These are phyloP conservation scores for Sebastes steindachneri DNA, from an alignment of 2,797 vertebrate genomes.

Conservation along the genomic window DNA sequence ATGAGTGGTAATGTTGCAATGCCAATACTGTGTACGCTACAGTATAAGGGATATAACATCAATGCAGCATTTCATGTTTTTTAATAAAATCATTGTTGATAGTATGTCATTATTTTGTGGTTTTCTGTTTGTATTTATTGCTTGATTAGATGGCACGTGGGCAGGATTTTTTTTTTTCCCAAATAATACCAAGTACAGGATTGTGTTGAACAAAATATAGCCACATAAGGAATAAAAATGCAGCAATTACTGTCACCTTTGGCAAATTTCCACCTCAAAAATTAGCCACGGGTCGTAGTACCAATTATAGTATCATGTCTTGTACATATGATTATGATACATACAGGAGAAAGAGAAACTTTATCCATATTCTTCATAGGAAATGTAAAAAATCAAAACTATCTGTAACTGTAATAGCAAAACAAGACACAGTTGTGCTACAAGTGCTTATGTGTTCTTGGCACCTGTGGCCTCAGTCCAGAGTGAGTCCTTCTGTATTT, in stretches of 20 bases:
- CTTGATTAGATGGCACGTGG: conserved; percentile 84
- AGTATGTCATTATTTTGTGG: conserved; percentile 39
- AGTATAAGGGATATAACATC: conserved; percentile 70
- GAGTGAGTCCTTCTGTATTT: conserved; percentile 70
- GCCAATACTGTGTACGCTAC: conserved; percentile 54
- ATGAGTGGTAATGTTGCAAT: conserved; percentile 60
- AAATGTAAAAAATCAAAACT: conserved; percentile 68
- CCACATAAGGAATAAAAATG: conserved; percentile 56
- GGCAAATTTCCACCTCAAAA: conserved; percentile 76
- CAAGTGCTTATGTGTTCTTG: conserved; percentile 82
- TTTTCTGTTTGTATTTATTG: conserved; percentile 83
- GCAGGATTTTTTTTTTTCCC: conserved; percentile 55
- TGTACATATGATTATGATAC: conserved; percentile 70
- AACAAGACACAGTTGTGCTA: conserved; percentile 82
- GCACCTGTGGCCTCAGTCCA: conserved; percentile 80
- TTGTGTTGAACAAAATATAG: conserved; percentile 58
- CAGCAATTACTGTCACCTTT: conserved; percentile 77
- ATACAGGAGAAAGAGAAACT: conserved; percentile 60
- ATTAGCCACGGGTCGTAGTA: conserved; percentile 54
- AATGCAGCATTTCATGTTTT: conserved; percentile 79
- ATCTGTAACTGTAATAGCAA: conserved; percentile 72
- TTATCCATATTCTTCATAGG: conserved; percentile 61
- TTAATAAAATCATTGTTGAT: conserved; percentile 55
- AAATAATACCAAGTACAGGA: conserved; percentile 65
- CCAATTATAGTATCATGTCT: conserved; percentile 54